Conservation (phyloP, 92 coral and sea anemone species). For the Actinernus sp. region DNA sequence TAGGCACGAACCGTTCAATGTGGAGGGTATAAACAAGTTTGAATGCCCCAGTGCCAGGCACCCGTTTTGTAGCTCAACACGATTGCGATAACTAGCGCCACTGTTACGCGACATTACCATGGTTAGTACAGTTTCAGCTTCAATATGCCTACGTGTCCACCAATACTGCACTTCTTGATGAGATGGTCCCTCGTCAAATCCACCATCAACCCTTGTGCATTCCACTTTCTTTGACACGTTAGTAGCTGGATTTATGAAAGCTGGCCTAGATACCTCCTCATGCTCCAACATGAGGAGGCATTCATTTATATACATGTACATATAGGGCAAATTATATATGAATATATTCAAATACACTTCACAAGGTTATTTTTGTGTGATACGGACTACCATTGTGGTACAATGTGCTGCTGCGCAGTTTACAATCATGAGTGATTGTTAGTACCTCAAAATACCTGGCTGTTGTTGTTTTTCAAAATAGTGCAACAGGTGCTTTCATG, state of each 20-base stretch:
- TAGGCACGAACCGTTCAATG: constrained; percentile 46
- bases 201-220: constrained; percentile 66
- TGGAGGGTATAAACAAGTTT: constrained; percentile 58
- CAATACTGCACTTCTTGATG: constrained; percentile 70
- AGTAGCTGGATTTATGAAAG: constrained; percentile 45
- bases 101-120: constrained; percentile 57
- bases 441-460: too few relatives aligned
- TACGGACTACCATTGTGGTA: too few relatives aligned
- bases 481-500: too few relatives aligned
- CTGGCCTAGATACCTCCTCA: constrained; percentile 44
- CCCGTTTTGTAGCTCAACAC: constrained; percentile 56
- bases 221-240: constrained; percentile 34
- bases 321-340: too few relatives aligned
- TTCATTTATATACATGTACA: constrained; percentile 49
- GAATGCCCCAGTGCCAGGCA: constrained; percentile 59
- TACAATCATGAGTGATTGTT: too few relatives aligned
- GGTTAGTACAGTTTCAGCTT: constrained; percentile 29
- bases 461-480: too few relatives aligned
- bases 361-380: too few relatives aligned
- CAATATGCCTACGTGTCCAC: constrained; percentile 65
- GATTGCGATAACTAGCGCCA: constrained; percentile 58
- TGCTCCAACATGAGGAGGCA: too few relatives aligned
- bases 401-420: too few relatives aligned
- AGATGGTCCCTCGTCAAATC: constrained; percentile 64
- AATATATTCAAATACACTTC: too few relatives aligned